phyloP scores from a whole-genome alignment of 2,113 vertebrate species.

The Excalfactoria chinensis region DNA sequence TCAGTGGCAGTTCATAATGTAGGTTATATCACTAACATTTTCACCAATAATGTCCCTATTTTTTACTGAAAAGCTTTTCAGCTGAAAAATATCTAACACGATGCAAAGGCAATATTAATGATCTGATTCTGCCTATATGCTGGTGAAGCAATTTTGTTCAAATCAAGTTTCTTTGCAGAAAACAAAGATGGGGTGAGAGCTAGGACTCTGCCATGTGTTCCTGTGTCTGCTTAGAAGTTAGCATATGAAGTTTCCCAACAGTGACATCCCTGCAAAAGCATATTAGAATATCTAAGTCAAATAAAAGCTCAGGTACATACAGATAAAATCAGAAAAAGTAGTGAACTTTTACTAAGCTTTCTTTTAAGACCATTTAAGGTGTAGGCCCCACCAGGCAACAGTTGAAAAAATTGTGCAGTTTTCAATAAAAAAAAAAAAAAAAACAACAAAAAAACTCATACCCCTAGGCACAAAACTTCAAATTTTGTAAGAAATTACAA shows the following conservation, averaged over 20 bases:
- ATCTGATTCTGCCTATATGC: not conserved
- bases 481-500: not conserved
- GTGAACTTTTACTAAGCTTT: not conserved
- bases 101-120: not conserved
- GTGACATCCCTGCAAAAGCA: not conserved
- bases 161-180: not conserved
- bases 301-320: not conserved
- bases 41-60: not conserved
- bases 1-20: not conserved
- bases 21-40: constrained; percentile 15
- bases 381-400: rapidly evolving
- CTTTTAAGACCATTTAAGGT: not conserved
- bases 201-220: not conserved
- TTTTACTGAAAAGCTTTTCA: constrained; percentile 23
- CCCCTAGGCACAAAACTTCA: not conserved
- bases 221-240: not conserved
- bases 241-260: not conserved
- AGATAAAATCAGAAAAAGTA: not conserved
- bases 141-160: not conserved
- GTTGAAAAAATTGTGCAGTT: not conserved
- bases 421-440: not conserved
- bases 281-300: not conserved
- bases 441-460: not conserved
- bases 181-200: not conserved
- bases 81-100: not conserved